Evolutionary conservation across 2,888 invertebrate species (phyloP).

Genomic region (Xylota sylvarum): DNA sequence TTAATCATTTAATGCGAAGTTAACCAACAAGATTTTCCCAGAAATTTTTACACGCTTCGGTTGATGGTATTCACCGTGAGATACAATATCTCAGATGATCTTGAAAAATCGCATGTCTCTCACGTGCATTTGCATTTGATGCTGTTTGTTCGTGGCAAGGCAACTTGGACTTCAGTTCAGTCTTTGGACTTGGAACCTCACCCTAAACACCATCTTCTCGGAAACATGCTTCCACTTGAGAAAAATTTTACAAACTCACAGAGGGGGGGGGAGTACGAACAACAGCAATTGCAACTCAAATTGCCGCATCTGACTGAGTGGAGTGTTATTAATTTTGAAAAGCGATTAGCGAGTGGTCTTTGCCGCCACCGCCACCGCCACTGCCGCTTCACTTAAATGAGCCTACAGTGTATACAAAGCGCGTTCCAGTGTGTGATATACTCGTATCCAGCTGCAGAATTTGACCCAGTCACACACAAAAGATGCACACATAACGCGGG

Average conservation of each 20-base stretch:
- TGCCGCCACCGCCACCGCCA: background rate
- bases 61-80: constrained; percentile 1
- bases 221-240: constrained; percentile 3
- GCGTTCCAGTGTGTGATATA: background rate
- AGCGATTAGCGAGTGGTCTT: constrained; percentile 55
- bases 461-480: constrained; percentile 62
- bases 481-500: constrained; percentile 32
- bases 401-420: background rate
- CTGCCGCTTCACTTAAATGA: constrained; percentile 11
- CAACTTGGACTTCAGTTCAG: constrained; percentile 38
- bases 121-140: constrained; percentile 40
- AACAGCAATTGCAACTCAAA: constrained; percentile 52
- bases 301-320: constrained; percentile 58
- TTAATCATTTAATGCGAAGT: constrained; percentile 55
- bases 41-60: constrained; percentile 7
- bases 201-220: constrained; percentile 50
- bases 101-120: constrained; percentile 60
- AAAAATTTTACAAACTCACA: background rate
- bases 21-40: constrained; percentile 50
- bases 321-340: constrained; percentile 72
- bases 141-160: constrained; percentile 21
- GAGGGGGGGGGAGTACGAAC: background rate
- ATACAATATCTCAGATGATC: constrained; percentile 53
- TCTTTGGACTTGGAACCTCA: constrained; percentile 55
- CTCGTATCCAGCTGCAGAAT: constrained; percentile 1